Conservation (phyloP, 2,113 vertebrate genomes). For the Galeopterus variegatus region DNA sequence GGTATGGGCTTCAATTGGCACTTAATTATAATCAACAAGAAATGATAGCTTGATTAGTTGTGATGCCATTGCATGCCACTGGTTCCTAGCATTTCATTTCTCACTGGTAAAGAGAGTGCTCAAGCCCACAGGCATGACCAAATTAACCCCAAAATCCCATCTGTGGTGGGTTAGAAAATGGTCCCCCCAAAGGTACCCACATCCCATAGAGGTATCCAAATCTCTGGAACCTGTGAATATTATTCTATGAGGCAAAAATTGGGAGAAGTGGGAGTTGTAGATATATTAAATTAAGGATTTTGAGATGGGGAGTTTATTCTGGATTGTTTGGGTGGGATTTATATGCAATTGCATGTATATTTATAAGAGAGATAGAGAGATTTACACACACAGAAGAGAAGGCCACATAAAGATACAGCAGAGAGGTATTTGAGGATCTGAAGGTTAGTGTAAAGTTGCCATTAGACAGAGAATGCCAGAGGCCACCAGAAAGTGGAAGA, state of each 20-base stretch:
- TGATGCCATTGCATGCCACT: neutral
- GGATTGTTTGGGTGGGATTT: neutral
- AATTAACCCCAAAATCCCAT: neutral
- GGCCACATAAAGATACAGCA: neutral
- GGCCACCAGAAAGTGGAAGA: neutral
- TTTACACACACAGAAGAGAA: neutral
- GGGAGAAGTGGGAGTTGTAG: too few relatives aligned
- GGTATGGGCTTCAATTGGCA: neutral
- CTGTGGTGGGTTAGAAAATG: neutral
- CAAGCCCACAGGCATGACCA: neutral
- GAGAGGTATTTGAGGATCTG: neutral
- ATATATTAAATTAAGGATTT: neutral
- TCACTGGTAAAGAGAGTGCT: neutral
- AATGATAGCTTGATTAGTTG: too few relatives aligned
- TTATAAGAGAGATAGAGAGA: neutral
- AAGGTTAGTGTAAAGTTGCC: neutral
- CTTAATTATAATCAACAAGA: neutral
- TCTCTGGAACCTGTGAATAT: neutral
- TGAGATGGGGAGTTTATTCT: neutral
- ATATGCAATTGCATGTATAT: too few relatives aligned
- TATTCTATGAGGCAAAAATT: neutral
- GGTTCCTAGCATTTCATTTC: neutral
- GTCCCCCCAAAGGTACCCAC: neutral
- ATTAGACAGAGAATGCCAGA: neutral
- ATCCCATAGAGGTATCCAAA: neutral